Evolutionary conservation across 2,888 invertebrate species (phyloP).

Genomic region (Paralinhomoeus sp.): DNA sequence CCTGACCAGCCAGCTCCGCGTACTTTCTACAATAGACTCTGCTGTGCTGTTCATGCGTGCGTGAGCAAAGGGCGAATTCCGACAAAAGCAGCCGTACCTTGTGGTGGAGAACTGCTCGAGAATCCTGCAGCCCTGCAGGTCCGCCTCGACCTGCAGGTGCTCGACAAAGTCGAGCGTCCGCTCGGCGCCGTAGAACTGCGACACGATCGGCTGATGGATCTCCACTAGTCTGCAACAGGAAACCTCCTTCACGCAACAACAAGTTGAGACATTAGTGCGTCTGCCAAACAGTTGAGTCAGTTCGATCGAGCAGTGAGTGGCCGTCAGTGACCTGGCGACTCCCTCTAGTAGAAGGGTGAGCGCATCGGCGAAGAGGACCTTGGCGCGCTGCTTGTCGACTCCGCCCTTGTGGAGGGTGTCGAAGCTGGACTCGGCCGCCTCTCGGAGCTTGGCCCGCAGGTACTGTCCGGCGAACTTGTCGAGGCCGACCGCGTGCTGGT

Average conservation of each 20-base stretch:
- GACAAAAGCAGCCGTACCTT: no score
- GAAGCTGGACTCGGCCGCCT: background rate
- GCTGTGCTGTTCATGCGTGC: no score
- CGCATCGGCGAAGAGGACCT: conserved; percentile 60
- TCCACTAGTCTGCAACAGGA: conserved; percentile 48
- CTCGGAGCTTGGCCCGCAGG: conserved; percentile 16
- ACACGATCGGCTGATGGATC: conserved; percentile 63
- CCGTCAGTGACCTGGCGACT: conserved; percentile 33
- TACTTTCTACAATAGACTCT: no score
- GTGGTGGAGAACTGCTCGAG: no score
- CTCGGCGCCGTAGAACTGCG: conserved; percentile 62
- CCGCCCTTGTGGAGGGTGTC: no score
- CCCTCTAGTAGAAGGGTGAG: conserved; percentile 60
- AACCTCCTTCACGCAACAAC: conserved; percentile 37
- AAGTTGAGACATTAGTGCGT: no score
- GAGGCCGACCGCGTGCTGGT: conserved; percentile 45
- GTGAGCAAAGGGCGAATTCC: no score
- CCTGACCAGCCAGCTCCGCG: no score
- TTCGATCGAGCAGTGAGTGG: background rate
- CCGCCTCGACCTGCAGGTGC: conserved; percentile 44
- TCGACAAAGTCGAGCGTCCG: conserved; percentile 45
- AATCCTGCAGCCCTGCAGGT: no score
- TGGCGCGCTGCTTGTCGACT: conserved; percentile 42
- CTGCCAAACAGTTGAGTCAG: background rate
- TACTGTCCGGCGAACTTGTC: conserved; percentile 40